Evolutionary conservation across 2,113 vertebrate species (phyloP), one percentile per base, ranked within the genome.

Genomic region (Stigmatopora nigra): DNA sequence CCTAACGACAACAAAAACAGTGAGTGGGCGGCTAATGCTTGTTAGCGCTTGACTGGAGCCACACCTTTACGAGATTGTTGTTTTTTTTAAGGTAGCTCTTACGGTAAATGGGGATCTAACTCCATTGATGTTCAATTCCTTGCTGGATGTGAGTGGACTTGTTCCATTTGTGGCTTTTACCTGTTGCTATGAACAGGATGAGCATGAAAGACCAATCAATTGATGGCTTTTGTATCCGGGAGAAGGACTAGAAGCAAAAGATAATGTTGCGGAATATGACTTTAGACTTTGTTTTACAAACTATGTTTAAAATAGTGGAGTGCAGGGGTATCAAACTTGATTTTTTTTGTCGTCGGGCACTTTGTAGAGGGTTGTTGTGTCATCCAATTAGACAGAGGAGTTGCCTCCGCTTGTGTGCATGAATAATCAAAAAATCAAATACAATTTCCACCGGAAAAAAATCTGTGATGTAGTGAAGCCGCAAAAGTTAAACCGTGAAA

Each of bases 1-100:
- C 67, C 67, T 68, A 46, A 67, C 59, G 25, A 75, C 64, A 72
- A 77, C 51, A 20, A 77, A 52, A 73, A 31, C 53, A 31, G 22
- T 25, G 53, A 56, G 15, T 15, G 53, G 22, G 22, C 12, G 53
- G 22, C 15, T 56, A 15, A 19, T 56, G 53, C 53, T 7, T 13
- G 22, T 31, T 16, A 56, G 53, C 3, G 22, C 53, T 56, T 14
- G 13, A 56, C 3, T 13, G 6, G 22, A 56, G 53, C 9, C 14
- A 14, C 22, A 31, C 22, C 22, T 31, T 31, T 14, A 11, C 3
- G 35, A 7, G 11, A 38, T 59, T 38, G 57, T 59, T n/a, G n/a
- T n/a, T 15, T 58, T 58, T 58, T 38, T 59, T 19, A 35, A n/a
- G 35, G 38, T 3, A 31, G 25, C 25, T 31, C 25, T 31, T 13